These are phyloP conservation scores for Ladona fulva DNA, from an alignment of 1,140 invertebrate species.

Conservation along the genomic window DNA sequence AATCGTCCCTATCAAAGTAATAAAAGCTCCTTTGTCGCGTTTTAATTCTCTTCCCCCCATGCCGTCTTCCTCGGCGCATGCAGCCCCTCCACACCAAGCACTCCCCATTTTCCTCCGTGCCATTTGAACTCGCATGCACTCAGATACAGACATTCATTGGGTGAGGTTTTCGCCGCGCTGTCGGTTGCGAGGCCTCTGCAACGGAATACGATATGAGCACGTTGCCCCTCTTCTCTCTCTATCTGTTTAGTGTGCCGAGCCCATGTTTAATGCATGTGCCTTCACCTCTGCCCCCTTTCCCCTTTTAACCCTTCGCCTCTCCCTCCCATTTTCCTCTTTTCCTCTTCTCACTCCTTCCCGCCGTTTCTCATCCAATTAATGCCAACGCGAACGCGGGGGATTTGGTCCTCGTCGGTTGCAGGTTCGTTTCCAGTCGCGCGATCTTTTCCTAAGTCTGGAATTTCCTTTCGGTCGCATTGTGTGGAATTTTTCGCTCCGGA, in stretches of 20 bases:
- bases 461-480: too few relatives aligned
- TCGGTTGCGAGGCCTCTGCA: neutral
- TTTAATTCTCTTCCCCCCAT: neutral
- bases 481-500: too few relatives aligned
- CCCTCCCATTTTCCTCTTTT: neutral
- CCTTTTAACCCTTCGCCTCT: neutral
- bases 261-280: neutral
- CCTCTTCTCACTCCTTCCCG: neutral
- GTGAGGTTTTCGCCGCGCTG: slow-evolving; percentile 1
- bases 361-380: neutral
- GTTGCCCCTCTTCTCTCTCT: neutral
- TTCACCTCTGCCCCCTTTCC: neutral
- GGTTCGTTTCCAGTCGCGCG: neutral
- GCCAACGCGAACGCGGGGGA: neutral
- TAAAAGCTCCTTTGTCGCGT: neutral
- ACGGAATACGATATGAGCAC: slow-evolving; percentile 3
- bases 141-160: neutral
- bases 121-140: neutral
- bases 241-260: neutral
- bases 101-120: neutral
- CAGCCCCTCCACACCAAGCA: neutral
- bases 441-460: neutral
- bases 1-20: neutral
- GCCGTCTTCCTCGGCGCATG: neutral
- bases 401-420: neutral